Percentiles rank a stretch among this genome's conserved stretches.
Evolutionary conservation across 2,888 invertebrate genomes (phyloP).

Genomic region (Taphrorychus bicolor): DNA sequence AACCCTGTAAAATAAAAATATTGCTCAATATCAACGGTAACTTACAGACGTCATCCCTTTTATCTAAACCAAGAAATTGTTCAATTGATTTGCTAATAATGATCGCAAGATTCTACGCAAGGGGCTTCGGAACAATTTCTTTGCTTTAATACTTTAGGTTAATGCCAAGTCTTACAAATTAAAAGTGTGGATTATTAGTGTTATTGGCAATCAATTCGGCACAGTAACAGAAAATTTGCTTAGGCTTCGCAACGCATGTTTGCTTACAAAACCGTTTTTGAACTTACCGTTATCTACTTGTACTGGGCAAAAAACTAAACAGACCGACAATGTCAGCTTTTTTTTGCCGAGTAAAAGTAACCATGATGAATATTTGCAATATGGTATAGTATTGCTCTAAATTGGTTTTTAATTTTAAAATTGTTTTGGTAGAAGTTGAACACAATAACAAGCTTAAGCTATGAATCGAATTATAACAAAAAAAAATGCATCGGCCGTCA

Average conservation of each 20-base stretch:
- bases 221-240: neutral
- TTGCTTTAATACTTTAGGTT: neutral
- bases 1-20: conserved; percentile 37
- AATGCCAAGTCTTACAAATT: neutral
- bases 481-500: conserved; percentile 23
- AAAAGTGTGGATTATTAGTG: neutral
- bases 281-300: neutral
- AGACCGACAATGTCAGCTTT: no score
- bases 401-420: neutral
- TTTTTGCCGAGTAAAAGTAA: no score
- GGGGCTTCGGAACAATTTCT: no score
- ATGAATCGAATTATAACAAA: neutral
- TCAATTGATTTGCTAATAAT: no score
- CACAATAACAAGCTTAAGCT: neutral
- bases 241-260: no score
- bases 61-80: neutral
- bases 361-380: no score
- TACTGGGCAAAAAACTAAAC: neutral
- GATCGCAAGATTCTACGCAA: no score
- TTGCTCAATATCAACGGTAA: neutral
- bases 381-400: neutral
- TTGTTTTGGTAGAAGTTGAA: neutral
- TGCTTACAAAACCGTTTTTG: neutral
- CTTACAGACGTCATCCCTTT: neutral
- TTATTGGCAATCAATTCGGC: neutral